Conservation (phyloP, 1,140 invertebrate species). For the Pachypeltis micranthus region DNA sequence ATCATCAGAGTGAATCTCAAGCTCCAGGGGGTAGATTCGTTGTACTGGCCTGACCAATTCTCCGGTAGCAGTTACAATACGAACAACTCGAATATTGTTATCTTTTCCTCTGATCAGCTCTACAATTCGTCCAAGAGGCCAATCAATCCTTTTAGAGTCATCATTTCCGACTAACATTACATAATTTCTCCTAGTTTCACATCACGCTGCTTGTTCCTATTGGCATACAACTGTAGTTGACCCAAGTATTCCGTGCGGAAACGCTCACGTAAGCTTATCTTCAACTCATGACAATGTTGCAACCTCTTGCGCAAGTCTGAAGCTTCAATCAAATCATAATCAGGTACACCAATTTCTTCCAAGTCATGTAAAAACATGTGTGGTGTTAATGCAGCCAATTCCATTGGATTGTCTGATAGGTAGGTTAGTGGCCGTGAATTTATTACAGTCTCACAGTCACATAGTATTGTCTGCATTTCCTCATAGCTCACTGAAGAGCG, state of each 20-base stretch:
- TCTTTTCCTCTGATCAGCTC: too few species aligned
- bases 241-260: conserved; percentile 19
- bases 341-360: conserved; percentile 22
- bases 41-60: too few species aligned
- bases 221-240: neutral
- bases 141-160: conserved; percentile 26
- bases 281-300: conserved; percentile 1
- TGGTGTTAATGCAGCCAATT: conserved; percentile 20
- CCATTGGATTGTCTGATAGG: conserved; percentile 26
- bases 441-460: conserved; percentile 30
- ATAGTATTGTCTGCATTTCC: conserved; percentile 30
- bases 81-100: too few species aligned
- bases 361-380: conserved; percentile 29
- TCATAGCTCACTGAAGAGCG: conserved; percentile 27
- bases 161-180: conserved; percentile 24
- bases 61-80: too few species aligned
- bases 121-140: too few species aligned
- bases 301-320: neutral
- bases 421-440: conserved; percentile 33
- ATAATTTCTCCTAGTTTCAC: conserved; percentile 22
- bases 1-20: too few species aligned
- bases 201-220: neutral
- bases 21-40: too few species aligned
- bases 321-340: conserved; percentile 17
- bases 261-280: neutral